A percentile compares a stretch with the other conserved stretches of the same genome.
Conservation (phyloP, 2,888 invertebrate species). For the Macrophya annulata region DNA sequence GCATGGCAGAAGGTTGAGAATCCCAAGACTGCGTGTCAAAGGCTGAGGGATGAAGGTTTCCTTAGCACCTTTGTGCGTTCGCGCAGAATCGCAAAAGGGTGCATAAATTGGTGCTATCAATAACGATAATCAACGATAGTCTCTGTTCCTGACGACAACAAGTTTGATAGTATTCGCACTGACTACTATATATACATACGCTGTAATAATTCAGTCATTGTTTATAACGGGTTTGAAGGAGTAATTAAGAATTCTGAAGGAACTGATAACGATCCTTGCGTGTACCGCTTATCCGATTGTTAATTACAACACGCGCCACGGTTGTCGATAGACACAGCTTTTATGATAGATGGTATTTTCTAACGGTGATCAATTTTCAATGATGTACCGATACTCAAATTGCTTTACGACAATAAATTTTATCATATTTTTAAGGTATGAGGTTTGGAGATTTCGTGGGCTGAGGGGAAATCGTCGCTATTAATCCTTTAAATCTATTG, state of each 20-base stretch:
- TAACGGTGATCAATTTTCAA: not conserved
- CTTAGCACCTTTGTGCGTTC: slow-evolving; percentile 26
- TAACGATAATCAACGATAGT: slow-evolving; percentile 45
- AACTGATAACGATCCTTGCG: slow-evolving; percentile 15
- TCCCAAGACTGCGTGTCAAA: not conserved
- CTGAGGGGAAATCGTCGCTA: not conserved
- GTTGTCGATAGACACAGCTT: not conserved
- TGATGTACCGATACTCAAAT: not conserved
- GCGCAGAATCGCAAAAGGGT: slow-evolving; percentile 10
- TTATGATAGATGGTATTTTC: not conserved
- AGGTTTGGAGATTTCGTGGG: not conserved
- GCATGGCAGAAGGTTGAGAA: slow-evolving; percentile 5
- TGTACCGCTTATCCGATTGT: not conserved
- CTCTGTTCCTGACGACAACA: slow-evolving; percentile 33
- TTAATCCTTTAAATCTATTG: slow-evolving; percentile 27
- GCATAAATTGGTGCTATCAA: slow-evolving; percentile 48
- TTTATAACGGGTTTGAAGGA: not conserved
- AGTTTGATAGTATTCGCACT: slow-evolving; percentile 8
- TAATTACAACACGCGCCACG: not conserved
- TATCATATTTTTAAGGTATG: not conserved
- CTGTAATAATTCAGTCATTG: not conserved
- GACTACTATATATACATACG: not conserved
- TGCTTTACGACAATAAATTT: not conserved
- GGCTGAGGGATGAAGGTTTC: slow-evolving; percentile 27
- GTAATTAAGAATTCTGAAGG: slow-evolving; percentile 30